A percentile compares a stretch with the other conserved stretches of the same genome.
These are phyloP conservation scores for Geotrupes spiniger DNA, from an alignment of 2,888 invertebrate species.

Conservation along the genomic window DNA sequence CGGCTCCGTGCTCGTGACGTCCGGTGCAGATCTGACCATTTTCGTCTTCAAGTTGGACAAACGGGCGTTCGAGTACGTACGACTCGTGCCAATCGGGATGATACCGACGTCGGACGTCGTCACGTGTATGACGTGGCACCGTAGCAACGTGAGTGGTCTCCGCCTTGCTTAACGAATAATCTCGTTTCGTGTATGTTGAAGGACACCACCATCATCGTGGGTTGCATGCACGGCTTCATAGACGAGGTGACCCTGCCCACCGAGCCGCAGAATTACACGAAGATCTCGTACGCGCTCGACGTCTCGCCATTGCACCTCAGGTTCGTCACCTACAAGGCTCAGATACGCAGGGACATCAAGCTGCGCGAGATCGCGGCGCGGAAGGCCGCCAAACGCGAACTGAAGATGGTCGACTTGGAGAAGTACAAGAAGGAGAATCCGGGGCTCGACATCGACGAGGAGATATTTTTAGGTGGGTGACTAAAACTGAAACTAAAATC, in stretches of 20 bases:
- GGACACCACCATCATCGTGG: slow-evolving; percentile 53
- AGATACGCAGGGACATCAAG: slow-evolving; percentile 58
- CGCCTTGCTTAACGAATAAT: neutral
- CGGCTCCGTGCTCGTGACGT: slow-evolving; percentile 62
- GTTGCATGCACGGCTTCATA: slow-evolving; percentile 57
- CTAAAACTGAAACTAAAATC: too few relatives aligned
- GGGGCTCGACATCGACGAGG: slow-evolving; percentile 59
- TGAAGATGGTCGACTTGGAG: slow-evolving; percentile 59
- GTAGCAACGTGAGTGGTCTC: slow-evolving; percentile 50
- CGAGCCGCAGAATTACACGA: slow-evolving; percentile 49
- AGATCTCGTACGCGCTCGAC: slow-evolving; percentile 49
- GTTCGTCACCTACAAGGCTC: slow-evolving; percentile 61
- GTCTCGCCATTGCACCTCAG: slow-evolving; percentile 45
- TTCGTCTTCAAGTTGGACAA: slow-evolving; percentile 57
- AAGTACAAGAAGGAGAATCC: slow-evolving; percentile 57
- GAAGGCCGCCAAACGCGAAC: slow-evolving; percentile 53
- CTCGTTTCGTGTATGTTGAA: slow-evolving; percentile 31
- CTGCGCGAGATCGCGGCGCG: slow-evolving; percentile 55
- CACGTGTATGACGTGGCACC: slow-evolving; percentile 68
- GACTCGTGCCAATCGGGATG: slow-evolving; percentile 65
- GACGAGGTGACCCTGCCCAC: slow-evolving; percentile 53
- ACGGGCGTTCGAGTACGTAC: slow-evolving; percentile 44
- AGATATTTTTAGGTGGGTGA: slow-evolving; percentile 58
- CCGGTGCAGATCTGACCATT: slow-evolving; percentile 65
- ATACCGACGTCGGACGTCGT: slow-evolving; percentile 62